Base-by-base conservation (phyloP, 2,113 vertebrate genomes). In the Gila orcuttii region DNA sequence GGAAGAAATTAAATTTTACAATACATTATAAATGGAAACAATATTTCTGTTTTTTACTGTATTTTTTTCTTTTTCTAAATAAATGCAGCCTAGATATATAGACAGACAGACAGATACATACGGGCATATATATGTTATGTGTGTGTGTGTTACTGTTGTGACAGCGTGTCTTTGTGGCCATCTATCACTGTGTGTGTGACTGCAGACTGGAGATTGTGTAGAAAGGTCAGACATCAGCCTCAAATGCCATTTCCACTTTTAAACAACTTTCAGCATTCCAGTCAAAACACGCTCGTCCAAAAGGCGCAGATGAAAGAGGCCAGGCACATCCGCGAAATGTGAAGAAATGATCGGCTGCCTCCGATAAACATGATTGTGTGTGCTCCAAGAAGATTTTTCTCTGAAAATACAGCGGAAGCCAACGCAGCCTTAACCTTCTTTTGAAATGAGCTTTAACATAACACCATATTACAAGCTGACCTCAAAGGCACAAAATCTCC, bases 231-330 rank as follows among this genome's bases (percentile, higher is more conserved):
- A 62, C 90, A 87, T 64, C 77, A 86, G 50, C 85, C 74, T 88
- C 36, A 91, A 91, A 91, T 90, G 90, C 80, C 90, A 92, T 88
- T 89, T 87, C 82, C 81, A 87, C 86, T 89, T 91, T 92, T 89
- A 91, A 91, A 86, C 82, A 89, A 89, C 88, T 89, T 90, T 90
- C 85, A 89, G 88, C 88, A 71, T 85, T 87, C 55, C 82, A 66
- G 79, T 83, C 78, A 68, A 71, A 90, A 82, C 71, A 84, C 47
- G 36, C 75, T 82, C 77, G 86, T 91, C 87, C 82, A 82, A 77
- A 85, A 87, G 88, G 79, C 85, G 9, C 8, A 69, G 86, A 88
- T 86, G 57, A 89, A 87, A 88, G 82, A 15, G 79, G 64, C 66
- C 50, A 50, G 82, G n/a, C 33, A 79, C 33, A 59, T 85, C 81